Evolutionary conservation across 2,888 invertebrate species (phyloP).

Genomic region (Dastarcus helophoroides): DNA sequence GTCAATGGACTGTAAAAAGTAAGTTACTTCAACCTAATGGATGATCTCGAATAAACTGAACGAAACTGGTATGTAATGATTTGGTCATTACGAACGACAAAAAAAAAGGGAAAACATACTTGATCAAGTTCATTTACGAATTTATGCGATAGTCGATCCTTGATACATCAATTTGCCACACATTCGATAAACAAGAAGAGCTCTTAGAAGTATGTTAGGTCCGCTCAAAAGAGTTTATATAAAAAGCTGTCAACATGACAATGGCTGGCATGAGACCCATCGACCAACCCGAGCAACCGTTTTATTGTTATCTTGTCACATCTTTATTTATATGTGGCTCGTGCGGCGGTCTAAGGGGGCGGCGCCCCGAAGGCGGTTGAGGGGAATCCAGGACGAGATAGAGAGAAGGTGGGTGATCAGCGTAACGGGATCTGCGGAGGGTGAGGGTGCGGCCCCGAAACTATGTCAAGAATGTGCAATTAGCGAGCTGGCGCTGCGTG

Average conservation of each 20-base stretch:
- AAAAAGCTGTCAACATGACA: slow-evolving; percentile 1
- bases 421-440: slow-evolving; percentile 22
- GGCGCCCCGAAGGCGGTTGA: slow-evolving; percentile 10
- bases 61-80: no score
- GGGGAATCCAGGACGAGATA: slow-evolving; percentile 17
- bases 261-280: background rate
- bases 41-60: no score
- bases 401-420: slow-evolving; percentile 33
- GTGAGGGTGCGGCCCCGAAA: slow-evolving; percentile 64
- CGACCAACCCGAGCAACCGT: slow-evolving; percentile 7
- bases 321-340: slow-evolving; percentile 22
- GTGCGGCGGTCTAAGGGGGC: slow-evolving; percentile 13
- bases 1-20: no score
- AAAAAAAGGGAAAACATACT: no score
- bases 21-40: no score
- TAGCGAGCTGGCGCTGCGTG: slow-evolving; percentile 69
- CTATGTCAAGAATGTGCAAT: slow-evolving; percentile 96
- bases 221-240: no score
- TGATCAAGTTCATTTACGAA: no score
- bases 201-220: no score
- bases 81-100: no score
- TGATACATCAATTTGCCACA: no score
- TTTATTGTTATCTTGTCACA: slow-evolving; percentile 24
- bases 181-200: no score
- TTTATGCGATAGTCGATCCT: no score